Conservation (phyloP, 2,888 invertebrate genomes). For the Gibbula magus region DNA sequence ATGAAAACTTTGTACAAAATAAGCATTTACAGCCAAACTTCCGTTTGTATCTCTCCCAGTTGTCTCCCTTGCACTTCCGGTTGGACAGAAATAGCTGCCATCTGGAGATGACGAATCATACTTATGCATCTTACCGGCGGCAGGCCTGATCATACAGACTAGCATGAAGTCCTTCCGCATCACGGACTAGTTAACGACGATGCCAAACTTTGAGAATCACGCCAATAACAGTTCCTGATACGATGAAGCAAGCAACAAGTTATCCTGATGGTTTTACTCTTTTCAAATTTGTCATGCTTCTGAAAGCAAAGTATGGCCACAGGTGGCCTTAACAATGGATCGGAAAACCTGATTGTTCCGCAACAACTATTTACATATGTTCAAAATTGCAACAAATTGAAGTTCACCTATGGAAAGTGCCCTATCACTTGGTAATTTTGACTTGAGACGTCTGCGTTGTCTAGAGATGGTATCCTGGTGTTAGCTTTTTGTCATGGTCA, state of each 20-base stretch:
- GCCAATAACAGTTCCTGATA: background rate
- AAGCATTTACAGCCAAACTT: background rate
- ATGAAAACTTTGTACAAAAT: slow-evolving; percentile 12
- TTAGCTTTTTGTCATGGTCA: too few relatives aligned
- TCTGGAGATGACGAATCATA: background rate
- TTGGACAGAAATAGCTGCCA: background rate
- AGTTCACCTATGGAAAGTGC: background rate
- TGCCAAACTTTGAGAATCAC: background rate
- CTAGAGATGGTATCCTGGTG: too few relatives aligned
- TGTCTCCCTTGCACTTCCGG: background rate
- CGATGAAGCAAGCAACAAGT: background rate
- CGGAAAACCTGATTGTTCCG: slow-evolving; percentile 11
- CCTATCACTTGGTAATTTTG: too few relatives aligned
- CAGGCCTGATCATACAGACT: background rate
- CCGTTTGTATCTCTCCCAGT: background rate
- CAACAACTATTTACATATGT: background rate
- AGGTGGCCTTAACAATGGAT: background rate
- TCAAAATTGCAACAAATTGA: background rate
- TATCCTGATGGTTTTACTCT: background rate
- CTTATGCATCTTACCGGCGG: background rate
- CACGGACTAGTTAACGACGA: background rate
- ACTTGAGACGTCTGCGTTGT: too few relatives aligned
- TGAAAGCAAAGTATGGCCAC: background rate
- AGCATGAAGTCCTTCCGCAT: background rate
- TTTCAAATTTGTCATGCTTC: background rate